phyloP scores from a whole-genome alignment of 2,113 vertebrate genomes.

The Butorides virescens region DNA sequence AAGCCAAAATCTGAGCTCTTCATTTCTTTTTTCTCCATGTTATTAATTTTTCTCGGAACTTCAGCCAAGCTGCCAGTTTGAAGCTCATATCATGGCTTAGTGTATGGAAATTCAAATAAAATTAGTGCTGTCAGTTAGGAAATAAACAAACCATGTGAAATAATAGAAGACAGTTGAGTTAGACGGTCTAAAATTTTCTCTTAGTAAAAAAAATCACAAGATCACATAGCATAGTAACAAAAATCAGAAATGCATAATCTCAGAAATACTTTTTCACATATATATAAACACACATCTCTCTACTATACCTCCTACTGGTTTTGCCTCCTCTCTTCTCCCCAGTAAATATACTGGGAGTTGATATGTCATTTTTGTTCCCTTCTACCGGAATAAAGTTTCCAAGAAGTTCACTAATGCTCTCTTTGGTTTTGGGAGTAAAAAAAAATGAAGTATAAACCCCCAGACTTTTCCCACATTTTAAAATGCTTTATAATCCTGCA shows the following conservation, averaged over 20 bases:
- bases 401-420: background rate
- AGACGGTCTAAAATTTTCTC: background rate
- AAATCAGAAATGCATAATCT: background rate
- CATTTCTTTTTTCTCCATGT: background rate
- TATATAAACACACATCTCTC: background rate
- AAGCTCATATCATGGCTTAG: background rate
- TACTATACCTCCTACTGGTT: background rate
- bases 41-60: background rate
- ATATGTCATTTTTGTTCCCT: background rate
- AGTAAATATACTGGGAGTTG: background rate
- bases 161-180: background rate
- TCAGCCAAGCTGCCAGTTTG: background rate
- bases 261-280: background rate
- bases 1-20: background rate
- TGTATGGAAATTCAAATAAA: slow-evolving; percentile 30
- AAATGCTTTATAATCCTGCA: slow-evolving; percentile 33
- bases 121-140: background rate
- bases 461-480: slow-evolving; percentile 38
- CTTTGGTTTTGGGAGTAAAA: background rate
- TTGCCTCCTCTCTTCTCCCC: background rate
- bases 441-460: background rate
- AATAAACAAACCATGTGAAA: background rate
- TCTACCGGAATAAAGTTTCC: background rate
- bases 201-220: background rate
- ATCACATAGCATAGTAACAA: background rate